A percentile compares a stretch with the other conserved stretches of the same genome.
Conservation (phyloP, 2,797 vertebrate species). For the Acanthurus lineatus region DNA sequence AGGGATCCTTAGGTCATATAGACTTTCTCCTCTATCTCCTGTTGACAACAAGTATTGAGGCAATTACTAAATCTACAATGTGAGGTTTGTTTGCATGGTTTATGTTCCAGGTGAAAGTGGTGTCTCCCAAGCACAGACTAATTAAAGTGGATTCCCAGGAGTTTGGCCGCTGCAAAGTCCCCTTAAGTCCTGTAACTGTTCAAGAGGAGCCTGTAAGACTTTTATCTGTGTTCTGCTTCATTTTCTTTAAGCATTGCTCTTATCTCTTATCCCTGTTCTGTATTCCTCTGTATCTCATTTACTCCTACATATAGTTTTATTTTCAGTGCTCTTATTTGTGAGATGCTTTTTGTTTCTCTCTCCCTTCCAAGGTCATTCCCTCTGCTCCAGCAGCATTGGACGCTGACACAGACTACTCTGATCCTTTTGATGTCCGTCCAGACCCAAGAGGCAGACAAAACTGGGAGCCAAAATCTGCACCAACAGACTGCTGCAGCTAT, state of each 20-base stretch:
- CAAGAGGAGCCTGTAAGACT: constrained; percentile 85
- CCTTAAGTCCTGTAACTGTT: constrained; percentile 82
- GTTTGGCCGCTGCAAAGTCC: constrained; percentile 86
- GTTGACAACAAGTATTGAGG: neutral
- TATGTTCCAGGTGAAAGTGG: constrained; percentile 83
- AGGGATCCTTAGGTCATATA: neutral
- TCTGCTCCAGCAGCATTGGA: constrained; percentile 71
- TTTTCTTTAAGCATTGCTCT: neutral
- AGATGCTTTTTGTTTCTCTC: neutral
- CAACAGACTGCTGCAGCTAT: constrained; percentile 86
- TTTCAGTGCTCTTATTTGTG: neutral
- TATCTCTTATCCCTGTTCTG: neutral
- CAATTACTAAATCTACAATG: neutral
- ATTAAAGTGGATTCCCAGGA: constrained; percentile 94
- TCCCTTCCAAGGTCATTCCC: constrained; percentile 76
- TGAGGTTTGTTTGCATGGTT: constrained; percentile 19
- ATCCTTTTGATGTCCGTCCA: constrained; percentile 90
- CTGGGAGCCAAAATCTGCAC: constrained; percentile 75
- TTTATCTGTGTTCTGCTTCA: constrained; percentile 1
- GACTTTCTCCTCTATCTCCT: neutral
- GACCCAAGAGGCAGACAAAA: constrained; percentile 58
- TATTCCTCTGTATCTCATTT: neutral
- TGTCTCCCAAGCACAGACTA: constrained; percentile 93
- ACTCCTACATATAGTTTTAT: constrained; percentile 6
- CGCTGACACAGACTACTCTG: constrained; percentile 88